Conservation (phyloP, 23 tunicate genomes). For the Clavelina lepadiformis region DNA sequence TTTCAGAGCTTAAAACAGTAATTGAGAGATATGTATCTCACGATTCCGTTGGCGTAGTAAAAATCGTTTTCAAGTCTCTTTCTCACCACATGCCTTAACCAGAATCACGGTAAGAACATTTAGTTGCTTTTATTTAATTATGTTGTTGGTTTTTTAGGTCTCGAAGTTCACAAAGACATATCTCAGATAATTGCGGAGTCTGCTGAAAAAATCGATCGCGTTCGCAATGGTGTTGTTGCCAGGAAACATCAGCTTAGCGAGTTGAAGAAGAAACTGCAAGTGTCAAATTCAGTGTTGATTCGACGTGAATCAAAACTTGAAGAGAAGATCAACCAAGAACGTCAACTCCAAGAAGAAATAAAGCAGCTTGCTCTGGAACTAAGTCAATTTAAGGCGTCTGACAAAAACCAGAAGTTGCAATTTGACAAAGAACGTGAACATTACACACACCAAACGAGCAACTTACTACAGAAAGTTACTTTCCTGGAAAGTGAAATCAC, state of each 20-base stretch:
- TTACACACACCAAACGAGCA: too few relatives aligned
- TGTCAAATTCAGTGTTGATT: conserved; percentile 14
- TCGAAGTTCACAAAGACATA: not conserved
- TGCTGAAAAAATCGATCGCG: conserved; percentile 12
- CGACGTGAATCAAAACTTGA: conserved; percentile 62
- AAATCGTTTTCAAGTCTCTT: too few relatives aligned
- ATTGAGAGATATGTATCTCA: not conserved
- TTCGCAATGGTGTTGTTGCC: conserved; percentile 8
- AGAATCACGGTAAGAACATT: too few relatives aligned
- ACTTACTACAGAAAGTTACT: not conserved
- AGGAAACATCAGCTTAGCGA: conserved; percentile 14
- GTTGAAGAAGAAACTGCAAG: conserved; percentile 22
- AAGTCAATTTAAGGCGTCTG: not conserved
- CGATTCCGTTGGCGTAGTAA: not conserved
- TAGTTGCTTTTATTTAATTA: not conserved
- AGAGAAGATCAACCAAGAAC: conserved; percentile 36
- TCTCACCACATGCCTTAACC: too few relatives aligned
- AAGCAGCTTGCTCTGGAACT: not conserved
- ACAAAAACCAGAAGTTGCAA: not conserved
- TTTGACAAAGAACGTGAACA: conserved; percentile 23
- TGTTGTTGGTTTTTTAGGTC: not conserved
- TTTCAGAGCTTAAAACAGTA: too few relatives aligned
- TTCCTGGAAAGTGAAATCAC: conserved; percentile 1
- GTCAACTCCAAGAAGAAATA: conserved; percentile 18
- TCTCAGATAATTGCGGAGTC: conserved; percentile 31